These are phyloP conservation scores for Euleptes europaea DNA, from an alignment of 2,113 vertebrate genomes.

Conservation along the genomic window DNA sequence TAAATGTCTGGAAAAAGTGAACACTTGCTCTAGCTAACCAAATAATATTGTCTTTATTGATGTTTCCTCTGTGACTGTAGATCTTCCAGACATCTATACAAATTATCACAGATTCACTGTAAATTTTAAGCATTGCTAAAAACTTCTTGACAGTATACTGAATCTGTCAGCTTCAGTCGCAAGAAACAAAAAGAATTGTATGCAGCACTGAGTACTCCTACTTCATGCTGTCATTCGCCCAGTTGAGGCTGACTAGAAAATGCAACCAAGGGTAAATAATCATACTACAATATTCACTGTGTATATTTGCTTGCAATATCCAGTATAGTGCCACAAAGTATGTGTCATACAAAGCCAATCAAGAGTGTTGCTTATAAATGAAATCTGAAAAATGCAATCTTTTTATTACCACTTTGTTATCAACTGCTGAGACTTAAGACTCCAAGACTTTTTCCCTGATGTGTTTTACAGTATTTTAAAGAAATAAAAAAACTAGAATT, in stretches of 20 bases:
- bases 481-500: too few relatives aligned
- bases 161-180: neutral
- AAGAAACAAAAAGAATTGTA: neutral
- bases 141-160: neutral
- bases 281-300: neutral
- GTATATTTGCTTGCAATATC: neutral
- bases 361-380: neutral
- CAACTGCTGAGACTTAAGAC: neutral
- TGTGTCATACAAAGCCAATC: neutral
- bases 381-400: neutral
- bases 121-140: constrained; percentile 42
- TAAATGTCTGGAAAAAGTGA: neutral
- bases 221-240: neutral
- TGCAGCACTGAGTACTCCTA: neutral
- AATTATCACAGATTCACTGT: neutral
- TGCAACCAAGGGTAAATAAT: constrained; percentile 1
- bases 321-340: neutral
- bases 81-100: constrained; percentile 16
- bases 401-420: neutral
- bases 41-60: constrained; percentile 17
- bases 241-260: constrained; percentile 2
- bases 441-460: neutral
- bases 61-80: constrained; percentile 4
- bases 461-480: too few relatives aligned
- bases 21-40: constrained; percentile 1